Evolutionary conservation across 2,888 invertebrate genomes (phyloP).

Genomic region (Cylloceria caligata): DNA sequence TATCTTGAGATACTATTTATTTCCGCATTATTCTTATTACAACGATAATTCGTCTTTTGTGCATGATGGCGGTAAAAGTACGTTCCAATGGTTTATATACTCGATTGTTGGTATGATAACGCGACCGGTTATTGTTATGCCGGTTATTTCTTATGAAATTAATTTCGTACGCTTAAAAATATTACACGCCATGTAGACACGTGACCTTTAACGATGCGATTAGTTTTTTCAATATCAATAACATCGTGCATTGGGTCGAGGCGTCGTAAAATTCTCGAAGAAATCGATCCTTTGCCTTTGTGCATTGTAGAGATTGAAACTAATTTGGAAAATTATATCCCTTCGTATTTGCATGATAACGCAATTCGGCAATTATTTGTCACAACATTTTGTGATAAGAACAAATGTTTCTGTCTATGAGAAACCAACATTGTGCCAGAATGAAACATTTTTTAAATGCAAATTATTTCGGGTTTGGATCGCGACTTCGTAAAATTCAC

Average conservation of each 20-base stretch:
- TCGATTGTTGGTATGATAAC: not conserved
- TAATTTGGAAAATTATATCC: not conserved
- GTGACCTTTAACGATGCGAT: not conserved
- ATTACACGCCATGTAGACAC: not conserved
- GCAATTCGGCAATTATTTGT: not conserved
- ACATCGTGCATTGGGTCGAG: not conserved
- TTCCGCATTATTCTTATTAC: not conserved
- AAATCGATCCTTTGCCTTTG: not conserved
- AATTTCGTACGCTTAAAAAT: not conserved
- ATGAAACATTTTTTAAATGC: not conserved
- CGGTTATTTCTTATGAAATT: not conserved
- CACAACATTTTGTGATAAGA: not conserved
- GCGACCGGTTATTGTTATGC: not conserved
- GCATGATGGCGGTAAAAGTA: not conserved
- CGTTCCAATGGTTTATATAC: not conserved
- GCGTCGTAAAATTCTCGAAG: not conserved
- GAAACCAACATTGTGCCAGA: too few relatives aligned
- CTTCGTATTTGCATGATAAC: not conserved
- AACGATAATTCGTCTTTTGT: not conserved
- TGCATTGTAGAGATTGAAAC: constrained; percentile 1
- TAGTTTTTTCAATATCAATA: not conserved
- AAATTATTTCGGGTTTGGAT: not conserved
- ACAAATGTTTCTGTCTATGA: not conserved
- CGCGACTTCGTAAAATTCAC: not conserved
- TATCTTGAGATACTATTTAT: not conserved